Evolutionary conservation across 2,888 invertebrate genomes (phyloP), one percentile per base, ranked within the genome.

Genomic region (Phortica okadai): DNA sequence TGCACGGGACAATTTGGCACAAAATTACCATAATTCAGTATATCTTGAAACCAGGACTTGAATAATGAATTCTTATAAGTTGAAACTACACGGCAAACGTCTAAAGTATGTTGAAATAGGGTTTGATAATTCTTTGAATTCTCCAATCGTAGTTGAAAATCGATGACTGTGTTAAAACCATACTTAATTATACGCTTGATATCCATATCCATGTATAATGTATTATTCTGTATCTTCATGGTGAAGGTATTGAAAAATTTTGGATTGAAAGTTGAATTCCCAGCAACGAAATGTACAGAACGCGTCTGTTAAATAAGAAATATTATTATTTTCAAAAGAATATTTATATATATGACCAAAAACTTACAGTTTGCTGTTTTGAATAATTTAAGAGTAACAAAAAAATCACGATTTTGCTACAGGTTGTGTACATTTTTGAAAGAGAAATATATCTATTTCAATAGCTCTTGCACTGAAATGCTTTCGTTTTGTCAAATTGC

Each of bases 31-130:
- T 74, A 75, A 16, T 75, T 78, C 11, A 69, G 33, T 0, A 82
- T 4, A 64, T 78, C 79, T 11, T 75, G 74, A 64, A 69, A 78
- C 80, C 77, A 82, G 45, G 59, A 62, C 70, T 80, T 80, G 1
- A 80, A 79, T 45, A 83, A 42, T 75, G 73, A 16, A 72, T 72
- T n/a, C 77, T 76, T n/a, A 74, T 59, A 4, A 76, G 6, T 44
- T 33, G 2, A 16, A 8, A 69, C 21, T 8, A 45, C 69, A n/a
- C 2, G 6, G 42, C 74, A 74, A 2, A 54, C 11, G 42, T 74
- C 67, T 3, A 74, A n/a, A 56, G 25, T 75, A 21, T 79, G 81
- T 21, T 81, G 72, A 33, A 84, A 83, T n/a, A 86, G 73, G 41
- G 54, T 79, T 1, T 80, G 79, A 45, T 74, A 82, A 0, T 10